Base-by-base conservation (phyloP, 2,888 invertebrate genomes). In the Mechanitis mazaeus region DNA sequence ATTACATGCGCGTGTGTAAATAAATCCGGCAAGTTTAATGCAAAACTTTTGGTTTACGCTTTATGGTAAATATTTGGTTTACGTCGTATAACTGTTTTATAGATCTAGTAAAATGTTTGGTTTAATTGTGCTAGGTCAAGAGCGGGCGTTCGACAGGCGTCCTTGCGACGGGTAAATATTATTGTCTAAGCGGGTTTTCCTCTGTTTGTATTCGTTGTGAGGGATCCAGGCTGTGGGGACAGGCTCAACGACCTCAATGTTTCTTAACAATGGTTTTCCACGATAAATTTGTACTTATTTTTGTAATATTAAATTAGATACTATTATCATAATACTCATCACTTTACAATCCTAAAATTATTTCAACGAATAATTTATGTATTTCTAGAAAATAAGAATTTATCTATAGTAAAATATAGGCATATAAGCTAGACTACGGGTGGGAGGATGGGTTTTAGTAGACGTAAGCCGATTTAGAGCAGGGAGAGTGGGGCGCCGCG, bases 21-120 rank as follows among this genome's bases (percentile, higher is more conserved):
- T 87, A 88, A 87, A 88, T 83, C 84, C 78, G 78, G 81, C 81
- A 78, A 86, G 86, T 86, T 87, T 84, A 87, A 87, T 89, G 89
- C 89, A 88, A 89, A 89, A 87, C 84, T 88, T 88, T 88, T 86
- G 87, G 88, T 89, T 89, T 88, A 89, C 89, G 87, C 85, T 88
- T 87, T 87, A 89, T 89, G 88, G 88, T 90, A 90, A 90, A 90
- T 90, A 90, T 90, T 89, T 90, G 85, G 88, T 88, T 82, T 84
- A 85, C 85, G 84, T 85, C 87, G 87, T 87, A 83, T 86, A 86
- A 85, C 84, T 83, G 87, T 87, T 90, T 88, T 89, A 90, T 88
- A 88, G 89, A 86, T 87, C 81, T 83, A 87, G 87, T 88, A 85
- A 87, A 87, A 88, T 88, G 88, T 88, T 89, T 88, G 84, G 84